Conservation (phyloP, 2,113 vertebrate genomes). For the Urocitellus parryii region DNA sequence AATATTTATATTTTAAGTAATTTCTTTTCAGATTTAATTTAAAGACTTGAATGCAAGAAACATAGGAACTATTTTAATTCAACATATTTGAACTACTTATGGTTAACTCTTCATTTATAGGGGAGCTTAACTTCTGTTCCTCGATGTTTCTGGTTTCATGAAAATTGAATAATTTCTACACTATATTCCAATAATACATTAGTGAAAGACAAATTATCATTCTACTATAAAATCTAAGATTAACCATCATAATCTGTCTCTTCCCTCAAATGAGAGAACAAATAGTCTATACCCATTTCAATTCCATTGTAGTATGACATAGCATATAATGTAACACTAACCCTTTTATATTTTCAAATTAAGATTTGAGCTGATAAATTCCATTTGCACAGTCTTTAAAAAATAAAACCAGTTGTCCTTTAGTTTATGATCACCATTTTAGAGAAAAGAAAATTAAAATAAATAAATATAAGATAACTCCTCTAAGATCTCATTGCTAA, state of each 20-base stretch:
- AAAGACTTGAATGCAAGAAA: not conserved
- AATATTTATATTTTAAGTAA: not conserved
- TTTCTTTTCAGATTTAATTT: conserved; percentile 49
- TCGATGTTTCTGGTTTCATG: conserved; percentile 31
- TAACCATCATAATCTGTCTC: not conserved
- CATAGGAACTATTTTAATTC: conserved; percentile 31
- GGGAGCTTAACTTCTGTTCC: not conserved
- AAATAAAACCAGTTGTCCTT: not conserved
- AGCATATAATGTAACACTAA: not conserved
- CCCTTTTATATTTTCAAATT: not conserved
- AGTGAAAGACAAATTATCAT: not conserved
- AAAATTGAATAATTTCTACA: conserved; percentile 32
- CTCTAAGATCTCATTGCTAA: not conserved
- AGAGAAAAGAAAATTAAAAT: conserved; percentile 25
- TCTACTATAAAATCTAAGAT: not conserved
- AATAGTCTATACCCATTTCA: not conserved
- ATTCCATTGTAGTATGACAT: not conserved
- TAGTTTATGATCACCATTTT: not conserved
- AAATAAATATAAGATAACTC: not conserved
- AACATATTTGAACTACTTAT: not conserved
- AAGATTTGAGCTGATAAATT: not conserved
- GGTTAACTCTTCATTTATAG: not conserved
- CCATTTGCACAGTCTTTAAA: not conserved
- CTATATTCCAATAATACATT: not conserved
- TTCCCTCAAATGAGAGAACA: not conserved